A percentile compares a stretch with the other conserved stretches of the same genome.
These are phyloP conservation scores for Pterostichus madidus DNA, from an alignment of 2,888 invertebrate species.

Conservation along the genomic window DNA sequence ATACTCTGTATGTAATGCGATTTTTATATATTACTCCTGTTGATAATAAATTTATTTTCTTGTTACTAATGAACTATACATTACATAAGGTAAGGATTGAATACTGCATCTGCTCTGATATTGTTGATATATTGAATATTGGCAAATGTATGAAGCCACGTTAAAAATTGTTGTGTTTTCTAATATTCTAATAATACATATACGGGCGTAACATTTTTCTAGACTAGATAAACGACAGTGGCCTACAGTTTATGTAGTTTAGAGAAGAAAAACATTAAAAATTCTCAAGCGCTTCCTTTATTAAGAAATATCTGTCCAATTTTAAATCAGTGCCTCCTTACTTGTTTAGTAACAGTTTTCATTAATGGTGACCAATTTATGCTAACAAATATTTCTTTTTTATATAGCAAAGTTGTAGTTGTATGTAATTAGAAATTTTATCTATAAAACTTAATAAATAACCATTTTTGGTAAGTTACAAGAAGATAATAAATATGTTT, in stretches of 20 bases:
- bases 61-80: slow-evolving; percentile 39
- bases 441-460: slow-evolving; percentile 25
- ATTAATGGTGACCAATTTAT: slow-evolving; percentile 50
- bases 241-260: slow-evolving; percentile 48
- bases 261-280: slow-evolving; percentile 21
- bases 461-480: slow-evolving; percentile 26
- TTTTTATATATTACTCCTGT: slow-evolving; percentile 23
- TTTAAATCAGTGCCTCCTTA: slow-evolving; percentile 59
- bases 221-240: slow-evolving; percentile 27
- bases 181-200: slow-evolving; percentile 36
- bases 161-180: slow-evolving; percentile 30
- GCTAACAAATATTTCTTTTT: slow-evolving; percentile 39
- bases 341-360: slow-evolving; percentile 45
- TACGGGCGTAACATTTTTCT: slow-evolving; percentile 28
- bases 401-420: slow-evolving; percentile 42
- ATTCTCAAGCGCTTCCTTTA: slow-evolving; percentile 54
- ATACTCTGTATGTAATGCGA: slow-evolving; percentile 62
- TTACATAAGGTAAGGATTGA: slow-evolving; percentile 15
- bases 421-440: slow-evolving; percentile 22
- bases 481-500: slow-evolving; percentile 26
- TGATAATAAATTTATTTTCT: slow-evolving; percentile 41
- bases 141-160: slow-evolving; percentile 24
- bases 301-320: slow-evolving; percentile 56
- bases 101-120: slow-evolving; percentile 17
- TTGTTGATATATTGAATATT: slow-evolving; percentile 10